Conservation (phyloP, 2,113 vertebrate genomes). For the Ailurus styani region DNA sequence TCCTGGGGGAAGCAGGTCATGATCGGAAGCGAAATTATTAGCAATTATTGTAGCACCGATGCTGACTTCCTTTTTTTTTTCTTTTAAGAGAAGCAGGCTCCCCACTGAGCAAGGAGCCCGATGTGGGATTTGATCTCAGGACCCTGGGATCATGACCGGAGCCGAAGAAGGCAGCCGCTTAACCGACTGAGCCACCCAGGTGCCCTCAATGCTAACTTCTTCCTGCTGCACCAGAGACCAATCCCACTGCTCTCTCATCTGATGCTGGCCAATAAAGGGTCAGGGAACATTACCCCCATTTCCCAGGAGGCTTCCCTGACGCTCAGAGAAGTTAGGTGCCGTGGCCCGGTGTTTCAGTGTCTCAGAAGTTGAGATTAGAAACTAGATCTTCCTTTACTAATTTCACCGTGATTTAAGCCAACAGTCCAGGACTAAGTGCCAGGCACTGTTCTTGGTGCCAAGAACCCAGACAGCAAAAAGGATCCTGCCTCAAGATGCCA, state of each 20-base stretch:
- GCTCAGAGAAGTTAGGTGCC: neutral
- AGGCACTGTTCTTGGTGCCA: neutral
- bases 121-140: no score
- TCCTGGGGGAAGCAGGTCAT: neutral
- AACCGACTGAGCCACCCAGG: no score
- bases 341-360: neutral
- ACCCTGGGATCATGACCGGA: no score
- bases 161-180: no score
- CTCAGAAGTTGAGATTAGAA: neutral
- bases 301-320: neutral
- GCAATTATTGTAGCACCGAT: neutral
- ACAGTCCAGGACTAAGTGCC: neutral
- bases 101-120: no score
- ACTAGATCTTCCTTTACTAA: neutral
- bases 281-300: neutral
- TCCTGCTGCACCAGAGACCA: neutral
- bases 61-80: no score
- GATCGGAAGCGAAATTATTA: no score
- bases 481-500: neutral
- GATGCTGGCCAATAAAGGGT: neutral
- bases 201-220: neutral
- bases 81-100: no score
- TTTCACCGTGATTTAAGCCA: neutral
- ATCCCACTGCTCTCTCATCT: neutral
- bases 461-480: neutral